Percentiles rank a stretch among this genome's conserved stretches.
Evolutionary conservation across 2,113 vertebrate species (phyloP).

Genomic region (Oryzias woworae): DNA sequence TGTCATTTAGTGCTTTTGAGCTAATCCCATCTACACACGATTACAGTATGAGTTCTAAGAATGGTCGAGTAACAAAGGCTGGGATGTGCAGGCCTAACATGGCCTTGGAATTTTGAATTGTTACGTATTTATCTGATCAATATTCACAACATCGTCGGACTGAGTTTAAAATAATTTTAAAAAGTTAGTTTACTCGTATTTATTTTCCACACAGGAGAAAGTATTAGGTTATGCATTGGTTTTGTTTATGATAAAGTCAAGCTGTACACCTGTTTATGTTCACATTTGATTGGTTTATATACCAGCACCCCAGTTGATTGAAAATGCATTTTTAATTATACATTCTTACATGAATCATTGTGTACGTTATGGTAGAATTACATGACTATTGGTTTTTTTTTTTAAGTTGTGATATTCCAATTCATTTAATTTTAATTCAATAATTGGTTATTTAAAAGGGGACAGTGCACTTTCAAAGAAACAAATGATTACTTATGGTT

Average conservation of each 20-base stretch:
- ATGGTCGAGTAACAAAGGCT: slow-evolving; percentile 70
- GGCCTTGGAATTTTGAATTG: slow-evolving; percentile 72
- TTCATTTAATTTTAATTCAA: no score
- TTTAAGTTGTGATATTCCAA: no score
- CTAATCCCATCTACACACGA: slow-evolving; percentile 20
- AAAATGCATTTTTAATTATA: no score
- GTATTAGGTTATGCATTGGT: background rate
- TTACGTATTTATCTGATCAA: slow-evolving; percentile 73
- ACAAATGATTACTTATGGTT: no score
- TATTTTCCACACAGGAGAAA: background rate
- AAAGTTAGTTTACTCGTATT: background rate
- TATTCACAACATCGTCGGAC: slow-evolving; percentile 39
- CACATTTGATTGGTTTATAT: background rate
- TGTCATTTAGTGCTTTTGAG: slow-evolving; percentile 15
- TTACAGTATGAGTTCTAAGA: slow-evolving; percentile 55
- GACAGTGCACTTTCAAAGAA: no score
- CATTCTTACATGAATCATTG: no score
- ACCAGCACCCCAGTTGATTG: no score
- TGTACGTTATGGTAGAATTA: no score
- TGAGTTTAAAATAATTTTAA: background rate
- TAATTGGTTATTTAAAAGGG: no score
- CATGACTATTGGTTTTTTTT: no score
- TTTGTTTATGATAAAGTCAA: slow-evolving; percentile 21
- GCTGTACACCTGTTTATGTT: background rate
- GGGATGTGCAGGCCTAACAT: slow-evolving; percentile 73